A percentile compares a stretch with the other conserved stretches of the same genome.
These are phyloP conservation scores for Diploscapter pachys DNA, from an alignment of 1,140 invertebrate genomes.

Conservation along the genomic window DNA sequence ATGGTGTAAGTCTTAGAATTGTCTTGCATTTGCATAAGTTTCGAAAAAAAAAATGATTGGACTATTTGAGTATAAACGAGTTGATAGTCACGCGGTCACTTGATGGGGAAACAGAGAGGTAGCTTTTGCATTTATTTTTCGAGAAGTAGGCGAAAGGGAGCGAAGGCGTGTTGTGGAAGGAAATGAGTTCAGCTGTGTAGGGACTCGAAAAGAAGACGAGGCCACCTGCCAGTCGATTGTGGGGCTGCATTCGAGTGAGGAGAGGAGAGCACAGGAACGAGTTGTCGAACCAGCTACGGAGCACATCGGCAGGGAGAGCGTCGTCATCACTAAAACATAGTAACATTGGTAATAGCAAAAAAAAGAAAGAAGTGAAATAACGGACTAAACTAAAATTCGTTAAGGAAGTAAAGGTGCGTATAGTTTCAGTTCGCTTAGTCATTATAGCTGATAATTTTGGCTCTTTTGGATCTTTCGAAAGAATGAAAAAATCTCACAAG, in stretches of 20 bases:
- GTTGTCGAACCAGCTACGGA: conserved; percentile 1
- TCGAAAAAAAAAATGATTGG: too few species aligned
- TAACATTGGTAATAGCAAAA: not conserved
- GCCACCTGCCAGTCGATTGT: not conserved
- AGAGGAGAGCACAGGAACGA: not conserved
- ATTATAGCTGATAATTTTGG: too few species aligned
- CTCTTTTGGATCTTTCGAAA: too few species aligned
- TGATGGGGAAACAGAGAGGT: too few species aligned
- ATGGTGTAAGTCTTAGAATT: too few species aligned
- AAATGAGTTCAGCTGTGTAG: conserved; percentile 3
- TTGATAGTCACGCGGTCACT: too few species aligned
- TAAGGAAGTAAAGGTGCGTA: not conserved
- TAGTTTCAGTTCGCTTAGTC: too few species aligned
- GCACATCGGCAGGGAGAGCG: conserved; percentile 1
- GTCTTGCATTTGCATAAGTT: too few species aligned
- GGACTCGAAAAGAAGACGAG: conserved; percentile 2
- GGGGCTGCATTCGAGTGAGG: not conserved
- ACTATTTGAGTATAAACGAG: too few species aligned
- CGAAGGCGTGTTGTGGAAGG: conserved; percentile 11
- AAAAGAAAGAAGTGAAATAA: not conserved
- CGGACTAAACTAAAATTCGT: not conserved
- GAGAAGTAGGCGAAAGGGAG: conserved; percentile 3
- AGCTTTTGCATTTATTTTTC: too few species aligned
- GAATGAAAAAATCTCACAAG: too few species aligned
- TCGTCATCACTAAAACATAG: not conserved